Base-by-base conservation (phyloP, 2,888 invertebrate genomes). In the Rambutsinella grinnellia region DNA sequence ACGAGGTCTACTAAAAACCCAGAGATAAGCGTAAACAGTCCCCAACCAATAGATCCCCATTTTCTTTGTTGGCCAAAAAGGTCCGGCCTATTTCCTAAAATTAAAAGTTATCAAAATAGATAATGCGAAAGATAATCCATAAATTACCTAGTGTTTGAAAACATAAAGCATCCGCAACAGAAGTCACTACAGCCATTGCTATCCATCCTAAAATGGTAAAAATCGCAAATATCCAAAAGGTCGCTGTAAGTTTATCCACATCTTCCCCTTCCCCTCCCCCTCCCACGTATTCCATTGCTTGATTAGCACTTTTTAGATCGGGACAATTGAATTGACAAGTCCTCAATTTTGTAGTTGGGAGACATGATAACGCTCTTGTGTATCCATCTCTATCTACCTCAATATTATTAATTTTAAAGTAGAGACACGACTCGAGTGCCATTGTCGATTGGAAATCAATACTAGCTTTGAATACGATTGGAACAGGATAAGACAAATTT, bases 41-140 rank as follows among this genome's bases (percentile, higher is more conserved):
- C 96, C 91, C 93, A 95, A 0, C 95, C 96, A 1, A 96, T 88
- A 0, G 96, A 93, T 0, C 97, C 96, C 91, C 93, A 97, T 78
- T 95, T 88, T 49, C 95, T 89, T 86, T 97, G 96, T 82, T 92
- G 91, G 0, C 97, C 97, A 86, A 94, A 97, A 21, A 90, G 89
- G 62, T 92, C 90, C 15, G 91, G 90, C 67, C 90, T 89, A 2
- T 92, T 90, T 58, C 92, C 93, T 93, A n/a, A 2, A 85, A n/a
- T n/a, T n/a, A n/a, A n/a, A n/a, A n/a, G n/a, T n/a, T n/a, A n/a
- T n/a, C n/a, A n/a, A n/a, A n/a, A n/a, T n/a, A n/a, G n/a, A n/a
- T n/a, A n/a, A n/a, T 2, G 87, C 84, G 36, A 53, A 57, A 72
- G 10, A 17, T 15, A 53, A 8, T 15, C 17, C 8, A 10, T 15